Base-by-base conservation (phyloP, 2,888 invertebrate species). In the Nomada ferruginata region DNA sequence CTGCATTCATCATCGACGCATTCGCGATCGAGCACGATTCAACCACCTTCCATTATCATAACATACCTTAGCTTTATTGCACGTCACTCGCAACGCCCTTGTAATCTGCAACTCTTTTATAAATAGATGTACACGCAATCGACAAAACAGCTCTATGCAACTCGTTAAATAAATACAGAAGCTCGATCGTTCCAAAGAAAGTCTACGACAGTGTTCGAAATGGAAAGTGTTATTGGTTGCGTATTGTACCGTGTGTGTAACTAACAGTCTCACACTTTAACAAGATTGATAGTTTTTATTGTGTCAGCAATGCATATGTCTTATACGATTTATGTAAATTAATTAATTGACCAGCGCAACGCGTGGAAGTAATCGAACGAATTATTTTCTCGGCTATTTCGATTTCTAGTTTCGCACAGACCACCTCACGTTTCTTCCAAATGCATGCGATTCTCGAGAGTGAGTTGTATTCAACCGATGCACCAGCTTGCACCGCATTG, bases 11-110 rank as follows among this genome's bases (percentile, higher is more conserved):
- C 78, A 70, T 78, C 76, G 74, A 23, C 68, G 63, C 68, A 74
- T 61, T 84, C 80, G 52, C 75, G 83, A 82, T 78, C 82, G 76
- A 83, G 87, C 89, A 87, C 89, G 87, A 88, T 82, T 76, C 81
- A 77, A 79, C 87, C 80, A 87, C 81, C 77, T 84, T 86, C 86
- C 88, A 87, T 86, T 73, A 20, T 80, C 66, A 73, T 68, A 44
- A 59, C 70, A 72, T 82, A 79, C 52, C 73, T 65, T 64, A 75
- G 87, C 88, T 87, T 87, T 61, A 75, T 61, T 84, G 87, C 87
- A 87, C 86, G 86, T 47, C 79, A 60, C 70, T 66, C 42, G 74
- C 63, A 78, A 74, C 71, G 83, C 76, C 70, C 77, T 60, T 68
- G 78, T 81, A 73, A 85, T 75, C 85, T 64, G 65, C 66, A 77